phyloP scores from a whole-genome alignment of 2,113 vertebrate species.

The Lutjanus erythropterus region DNA sequence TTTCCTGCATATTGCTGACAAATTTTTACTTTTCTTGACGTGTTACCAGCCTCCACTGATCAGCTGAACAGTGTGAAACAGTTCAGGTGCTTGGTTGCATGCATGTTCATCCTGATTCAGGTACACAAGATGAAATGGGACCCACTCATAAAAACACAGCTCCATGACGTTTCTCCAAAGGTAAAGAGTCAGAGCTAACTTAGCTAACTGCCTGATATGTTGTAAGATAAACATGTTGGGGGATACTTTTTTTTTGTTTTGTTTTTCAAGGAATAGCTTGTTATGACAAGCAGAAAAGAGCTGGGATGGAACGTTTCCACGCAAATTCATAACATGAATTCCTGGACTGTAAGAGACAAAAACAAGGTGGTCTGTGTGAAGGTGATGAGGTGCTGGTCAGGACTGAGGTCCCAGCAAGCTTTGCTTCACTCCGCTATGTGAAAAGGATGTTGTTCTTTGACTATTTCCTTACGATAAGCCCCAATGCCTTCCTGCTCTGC shows the following conservation, averaged over 20 bases:
- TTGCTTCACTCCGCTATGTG: constrained; percentile 53
- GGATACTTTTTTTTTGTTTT: too few relatives aligned
- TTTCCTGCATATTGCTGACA: too few relatives aligned
- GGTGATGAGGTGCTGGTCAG: constrained; percentile 29
- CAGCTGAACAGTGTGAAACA: too few relatives aligned
- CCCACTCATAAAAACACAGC: too few relatives aligned
- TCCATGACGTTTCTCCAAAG: too few relatives aligned
- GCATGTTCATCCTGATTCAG: too few relatives aligned
- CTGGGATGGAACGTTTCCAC: not conserved
- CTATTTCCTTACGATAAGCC: constrained; percentile 86
- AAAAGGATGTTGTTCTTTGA: constrained; percentile 83
- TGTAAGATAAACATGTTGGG: too few relatives aligned
- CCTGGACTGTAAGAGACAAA: constrained; percentile 18
- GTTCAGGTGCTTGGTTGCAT: too few relatives aligned
- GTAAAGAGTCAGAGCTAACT: too few relatives aligned
- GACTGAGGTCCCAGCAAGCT: constrained; percentile 30
- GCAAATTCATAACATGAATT: not conserved
- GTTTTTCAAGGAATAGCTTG: not conserved
- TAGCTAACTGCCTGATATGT: not conserved
- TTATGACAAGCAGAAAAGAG: not conserved
- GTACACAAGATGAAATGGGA: too few relatives aligned
- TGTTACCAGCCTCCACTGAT: too few relatives aligned
- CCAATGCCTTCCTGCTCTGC: constrained; percentile 78
- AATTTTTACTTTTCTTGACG: too few relatives aligned
- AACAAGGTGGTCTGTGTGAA: constrained; percentile 34